phyloP scores from a whole-genome alignment of 2,888 invertebrate genomes.

The Andrena dorsata region DNA sequence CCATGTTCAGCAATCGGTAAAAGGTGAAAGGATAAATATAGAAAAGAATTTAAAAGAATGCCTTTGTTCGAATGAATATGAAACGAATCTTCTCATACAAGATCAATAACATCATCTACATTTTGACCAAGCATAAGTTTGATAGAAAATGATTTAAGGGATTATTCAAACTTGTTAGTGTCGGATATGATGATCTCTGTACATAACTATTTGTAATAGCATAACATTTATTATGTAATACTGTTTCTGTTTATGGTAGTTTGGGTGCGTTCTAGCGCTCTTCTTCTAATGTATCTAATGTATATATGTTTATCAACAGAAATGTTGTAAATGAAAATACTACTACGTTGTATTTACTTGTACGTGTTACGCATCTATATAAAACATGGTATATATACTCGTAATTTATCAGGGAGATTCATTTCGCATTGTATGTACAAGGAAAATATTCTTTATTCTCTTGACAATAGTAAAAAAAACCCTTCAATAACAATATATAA shows the following conservation, averaged over 20 bases:
- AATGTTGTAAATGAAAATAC: slow-evolving; percentile 48
- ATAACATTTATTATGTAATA: slow-evolving; percentile 27
- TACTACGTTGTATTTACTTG: slow-evolving; percentile 37
- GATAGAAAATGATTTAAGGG: not conserved
- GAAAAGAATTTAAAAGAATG: slow-evolving; percentile 8
- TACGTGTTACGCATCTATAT: slow-evolving; percentile 34
- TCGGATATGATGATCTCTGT: slow-evolving; percentile 23
- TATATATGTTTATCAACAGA: slow-evolving; percentile 60
- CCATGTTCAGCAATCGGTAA: slow-evolving; percentile 55
- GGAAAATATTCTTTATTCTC: slow-evolving; percentile 51
- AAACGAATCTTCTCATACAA: not conserved
- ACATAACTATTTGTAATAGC: slow-evolving; percentile 36
- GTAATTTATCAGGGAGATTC: slow-evolving; percentile 34
- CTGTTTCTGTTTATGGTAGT: slow-evolving; percentile 37
- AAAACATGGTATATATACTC: slow-evolving; percentile 40
- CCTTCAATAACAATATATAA: slow-evolving; percentile 20
- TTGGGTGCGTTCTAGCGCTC: slow-evolving; percentile 68
- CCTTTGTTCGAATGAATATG: slow-evolving; percentile 8
- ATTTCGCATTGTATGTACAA: slow-evolving; percentile 11
- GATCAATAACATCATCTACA: not conserved
- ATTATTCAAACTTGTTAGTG: slow-evolving; percentile 10
- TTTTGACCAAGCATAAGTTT: slow-evolving; percentile 29
- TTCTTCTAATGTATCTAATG: slow-evolving; percentile 41
- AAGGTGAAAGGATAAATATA: slow-evolving; percentile 12
- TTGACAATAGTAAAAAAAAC: slow-evolving; percentile 44